Base-by-base conservation (phyloP, 1,140 invertebrate genomes). In the Planococcus citri region DNA sequence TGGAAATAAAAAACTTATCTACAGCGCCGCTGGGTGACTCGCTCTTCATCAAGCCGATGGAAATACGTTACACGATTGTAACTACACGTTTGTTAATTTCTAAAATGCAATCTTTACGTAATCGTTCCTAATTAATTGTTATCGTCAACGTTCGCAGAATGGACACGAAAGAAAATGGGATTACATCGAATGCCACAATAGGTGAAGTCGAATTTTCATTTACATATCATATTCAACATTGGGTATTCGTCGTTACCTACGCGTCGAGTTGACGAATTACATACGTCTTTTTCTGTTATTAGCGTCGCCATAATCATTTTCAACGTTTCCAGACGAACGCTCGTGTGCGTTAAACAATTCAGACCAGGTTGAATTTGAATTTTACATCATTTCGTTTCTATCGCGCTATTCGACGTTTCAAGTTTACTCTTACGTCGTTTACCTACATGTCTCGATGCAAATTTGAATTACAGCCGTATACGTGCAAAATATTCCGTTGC, bases 331-430 rank as follows among this genome's bases (percentile, higher is more conserved):
- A 81, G 88, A 73, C 84, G 90, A 70, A 86, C 86, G 69, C 79
- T 98, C 67, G 79, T 97, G 0, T 87, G 96, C 74, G 94, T 97
- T 0, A 87, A 86, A 75, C 95, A 98, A 80, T 97, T 97, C 78
- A 83, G 95, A 73, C 93, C 94, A 71, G 88, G 88, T 83, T 80
- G 72, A 12, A 9, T 33, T n/a, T n/a, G n/a, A 33, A 33, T 33
- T 6, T 33, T 33, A 33, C 29, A n/a, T n/a, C n/a, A n/a, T n/a
- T n/a, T n/a, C n/a, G n/a, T n/a, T n/a, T n/a, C n/a, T n/a, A n/a
- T n/a, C n/a, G n/a, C n/a, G n/a, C n/a, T n/a, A n/a, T n/a, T n/a
- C n/a, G n/a, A n/a, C n/a, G n/a, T n/a, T n/a, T n/a, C n/a, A n/a
- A 10, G 37, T 41, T 41, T 41, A 41, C n/a, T 41, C n/a, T 9